Conservation (phyloP, 2,113 vertebrate species). For the Odontophorus gujanensis region DNA sequence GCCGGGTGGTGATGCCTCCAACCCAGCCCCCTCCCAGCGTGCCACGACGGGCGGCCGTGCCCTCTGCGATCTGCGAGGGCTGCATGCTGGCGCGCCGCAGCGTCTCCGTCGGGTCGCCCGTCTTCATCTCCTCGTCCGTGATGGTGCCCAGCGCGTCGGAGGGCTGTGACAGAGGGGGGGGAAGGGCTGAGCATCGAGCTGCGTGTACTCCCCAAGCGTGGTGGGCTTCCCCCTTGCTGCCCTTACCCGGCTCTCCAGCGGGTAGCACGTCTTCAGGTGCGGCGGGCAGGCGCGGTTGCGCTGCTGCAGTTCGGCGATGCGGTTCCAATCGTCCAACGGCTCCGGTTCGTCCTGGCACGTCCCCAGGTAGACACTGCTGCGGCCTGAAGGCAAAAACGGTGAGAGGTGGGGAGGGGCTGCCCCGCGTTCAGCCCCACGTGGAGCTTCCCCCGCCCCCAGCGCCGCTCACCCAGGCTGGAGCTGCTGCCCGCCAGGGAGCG, state of each 20-base stretch:
- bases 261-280: constrained; percentile 93
- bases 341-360: constrained; percentile 90
- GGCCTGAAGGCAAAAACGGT: constrained; percentile 31
- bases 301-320: constrained; percentile 91
- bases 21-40: neutral
- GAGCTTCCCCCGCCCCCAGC: neutral
- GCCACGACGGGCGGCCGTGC: constrained; percentile 39
- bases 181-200: too few relatives aligned
- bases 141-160: constrained; percentile 69
- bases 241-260: constrained; percentile 88
- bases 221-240: rapidly evolving
- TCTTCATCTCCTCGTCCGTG: constrained; percentile 91
- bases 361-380: constrained; percentile 78
- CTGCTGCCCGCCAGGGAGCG: constrained; percentile 64
- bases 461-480: constrained; percentile 64
- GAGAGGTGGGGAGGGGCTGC: rapidly evolving
- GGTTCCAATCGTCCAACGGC: constrained; percentile 86
- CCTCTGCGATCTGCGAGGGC: constrained; percentile 81
- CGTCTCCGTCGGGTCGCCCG: constrained; percentile 87
- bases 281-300: constrained; percentile 87
- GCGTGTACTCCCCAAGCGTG: too few relatives aligned
- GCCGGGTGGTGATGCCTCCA: constrained; percentile 69
- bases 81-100: constrained; percentile 87
- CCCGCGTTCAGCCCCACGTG: too few relatives aligned
- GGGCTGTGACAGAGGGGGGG: constrained; percentile 67